These are phyloP conservation scores for Drosophila cardini DNA, from an alignment of 1,140 invertebrate genomes.

Conservation along the genomic window DNA sequence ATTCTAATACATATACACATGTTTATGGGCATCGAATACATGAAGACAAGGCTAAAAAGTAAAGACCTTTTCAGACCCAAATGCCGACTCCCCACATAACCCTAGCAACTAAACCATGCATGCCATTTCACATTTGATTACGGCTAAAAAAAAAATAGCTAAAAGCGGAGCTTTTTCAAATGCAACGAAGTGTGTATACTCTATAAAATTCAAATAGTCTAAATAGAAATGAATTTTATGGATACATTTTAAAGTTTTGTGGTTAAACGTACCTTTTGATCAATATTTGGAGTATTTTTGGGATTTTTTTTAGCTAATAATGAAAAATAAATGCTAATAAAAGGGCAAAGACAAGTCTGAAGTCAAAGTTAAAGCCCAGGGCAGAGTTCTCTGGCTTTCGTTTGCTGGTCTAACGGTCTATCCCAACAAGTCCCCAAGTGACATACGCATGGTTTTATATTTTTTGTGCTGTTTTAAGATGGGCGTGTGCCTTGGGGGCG, in stretches of 20 bases:
- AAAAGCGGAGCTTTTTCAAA: neutral
- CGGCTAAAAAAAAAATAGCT: slow-evolving; percentile 22
- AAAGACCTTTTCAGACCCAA: slow-evolving; percentile 32
- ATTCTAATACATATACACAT: neutral
- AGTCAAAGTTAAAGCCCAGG: neutral
- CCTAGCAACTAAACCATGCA: slow-evolving; percentile 61
- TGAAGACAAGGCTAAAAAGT: slow-evolving; percentile 47
- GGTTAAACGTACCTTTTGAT: neutral
- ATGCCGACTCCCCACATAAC: slow-evolving; percentile 6
- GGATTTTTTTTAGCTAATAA: neutral
- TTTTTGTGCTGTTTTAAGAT: slow-evolving; percentile 1
- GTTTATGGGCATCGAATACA: slow-evolving; percentile 19
- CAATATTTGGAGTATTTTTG: neutral
- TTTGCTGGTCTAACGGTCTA: slow-evolving; percentile 6
- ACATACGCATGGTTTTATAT: slow-evolving; percentile 50
- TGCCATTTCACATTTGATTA: slow-evolving; percentile 74
- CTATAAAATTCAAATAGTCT: neutral
- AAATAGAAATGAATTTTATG: neutral
- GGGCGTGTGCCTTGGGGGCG: slow-evolving; percentile 41
- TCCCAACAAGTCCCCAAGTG: slow-evolving; percentile 58
- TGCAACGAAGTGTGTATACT: slow-evolving; percentile 16
- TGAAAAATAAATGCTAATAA: neutral
- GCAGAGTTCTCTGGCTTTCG: no score
- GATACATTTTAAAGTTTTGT: neutral
- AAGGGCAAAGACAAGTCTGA: neutral